A percentile compares a stretch with the other conserved stretches of the same genome.
These are phyloP conservation scores for Operophtera brumata DNA, from an alignment of 2,888 invertebrate genomes.

Conservation along the genomic window DNA sequence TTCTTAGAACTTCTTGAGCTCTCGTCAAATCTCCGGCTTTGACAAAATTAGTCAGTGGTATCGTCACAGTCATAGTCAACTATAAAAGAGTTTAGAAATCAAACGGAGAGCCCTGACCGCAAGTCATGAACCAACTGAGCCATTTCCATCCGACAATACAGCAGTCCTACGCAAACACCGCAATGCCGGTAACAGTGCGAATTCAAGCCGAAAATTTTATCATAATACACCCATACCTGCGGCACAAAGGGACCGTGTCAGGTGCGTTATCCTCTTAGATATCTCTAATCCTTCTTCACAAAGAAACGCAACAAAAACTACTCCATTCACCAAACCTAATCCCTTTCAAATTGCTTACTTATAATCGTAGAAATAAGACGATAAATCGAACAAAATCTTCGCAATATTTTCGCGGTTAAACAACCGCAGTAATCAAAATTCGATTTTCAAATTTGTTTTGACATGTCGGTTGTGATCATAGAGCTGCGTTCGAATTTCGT, in stretches of 20 bases:
- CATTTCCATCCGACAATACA: slow-evolving; percentile 6
- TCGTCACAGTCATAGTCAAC: too few relatives aligned
- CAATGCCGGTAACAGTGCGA: slow-evolving; percentile 46
- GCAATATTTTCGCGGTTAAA: slow-evolving; percentile 66
- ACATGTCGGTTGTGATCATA: slow-evolving; percentile 60
- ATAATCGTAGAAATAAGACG: slow-evolving; percentile 46
- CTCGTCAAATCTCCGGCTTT: too few relatives aligned
- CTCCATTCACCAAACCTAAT: slow-evolving; percentile 69
- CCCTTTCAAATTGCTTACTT: slow-evolving; percentile 57
- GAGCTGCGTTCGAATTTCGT: slow-evolving; percentile 46
- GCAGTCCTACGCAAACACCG: slow-evolving; percentile 61
- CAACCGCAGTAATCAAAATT: slow-evolving; percentile 48
- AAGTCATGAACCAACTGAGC: background rate
- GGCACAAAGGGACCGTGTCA: slow-evolving; percentile 60
- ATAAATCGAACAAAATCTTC: slow-evolving; percentile 53
- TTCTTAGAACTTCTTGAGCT: too few relatives aligned
- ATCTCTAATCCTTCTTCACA: slow-evolving; percentile 63
- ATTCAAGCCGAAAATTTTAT: slow-evolving; percentile 39
- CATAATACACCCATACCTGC: slow-evolving; percentile 58
- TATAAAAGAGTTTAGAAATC: too few relatives aligned
- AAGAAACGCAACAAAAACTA: slow-evolving; percentile 56
- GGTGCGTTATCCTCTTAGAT: slow-evolving; percentile 73
- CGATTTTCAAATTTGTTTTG: slow-evolving; percentile 66
- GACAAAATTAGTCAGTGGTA: too few relatives aligned
- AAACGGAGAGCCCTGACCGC: background rate